These are phyloP conservation scores for Diplazon laetatorius DNA, from an alignment of 2,888 invertebrate genomes.

Conservation along the genomic window DNA sequence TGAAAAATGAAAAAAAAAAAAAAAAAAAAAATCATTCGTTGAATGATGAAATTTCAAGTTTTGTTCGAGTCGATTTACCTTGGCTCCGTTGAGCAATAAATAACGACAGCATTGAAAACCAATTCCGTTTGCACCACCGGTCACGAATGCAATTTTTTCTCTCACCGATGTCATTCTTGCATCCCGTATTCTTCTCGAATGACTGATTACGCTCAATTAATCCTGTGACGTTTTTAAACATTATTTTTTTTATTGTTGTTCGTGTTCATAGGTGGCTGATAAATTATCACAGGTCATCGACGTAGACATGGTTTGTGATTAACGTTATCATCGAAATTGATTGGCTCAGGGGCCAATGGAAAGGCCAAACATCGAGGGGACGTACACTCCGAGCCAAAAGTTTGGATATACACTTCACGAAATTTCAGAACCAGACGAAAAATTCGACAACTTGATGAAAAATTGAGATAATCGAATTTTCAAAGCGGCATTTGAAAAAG, in stretches of 20 bases:
- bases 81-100: slow-evolving; percentile 82
- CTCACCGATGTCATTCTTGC: slow-evolving; percentile 56
- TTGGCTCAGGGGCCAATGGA: too few relatives aligned
- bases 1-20: neutral
- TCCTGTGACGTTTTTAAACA: neutral
- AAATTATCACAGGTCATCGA: too few relatives aligned
- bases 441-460: too few relatives aligned
- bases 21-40: neutral
- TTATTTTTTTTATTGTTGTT: too few relatives aligned
- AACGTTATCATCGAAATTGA: too few relatives aligned
- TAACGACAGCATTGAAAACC: slow-evolving; percentile 83
- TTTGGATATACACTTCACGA: too few relatives aligned
- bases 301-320: too few relatives aligned
- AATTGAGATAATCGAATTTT: too few relatives aligned
- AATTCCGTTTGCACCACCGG: slow-evolving; percentile 85
- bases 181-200: neutral
- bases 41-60: slow-evolving; percentile 2
- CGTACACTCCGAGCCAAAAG: too few relatives aligned
- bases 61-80: slow-evolving; percentile 62
- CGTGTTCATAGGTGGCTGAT: neutral
- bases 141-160: slow-evolving; percentile 77
- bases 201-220: neutral
- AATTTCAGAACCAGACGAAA: too few relatives aligned
- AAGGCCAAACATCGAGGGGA: too few relatives aligned
- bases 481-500: too few relatives aligned